Evolutionary conservation across 1,140 invertebrate species (phyloP), one percentile per base, ranked within the genome.

Genomic region (Caenorhabditis tropicalis): DNA sequence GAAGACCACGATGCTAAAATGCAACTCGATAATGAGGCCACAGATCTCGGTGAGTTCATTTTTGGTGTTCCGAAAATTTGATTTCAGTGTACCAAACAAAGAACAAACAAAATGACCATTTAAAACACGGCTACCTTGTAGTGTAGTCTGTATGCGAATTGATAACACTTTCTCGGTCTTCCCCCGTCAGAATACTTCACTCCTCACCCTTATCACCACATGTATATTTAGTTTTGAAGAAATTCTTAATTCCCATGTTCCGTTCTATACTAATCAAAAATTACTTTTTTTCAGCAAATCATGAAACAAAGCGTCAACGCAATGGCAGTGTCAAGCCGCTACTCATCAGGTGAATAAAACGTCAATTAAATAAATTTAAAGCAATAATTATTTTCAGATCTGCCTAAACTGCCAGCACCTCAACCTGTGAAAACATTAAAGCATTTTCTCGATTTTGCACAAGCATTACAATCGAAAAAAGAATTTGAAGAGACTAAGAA

Each of bases 401-500:
- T 82, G 12, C 84, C 84, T 4, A 85, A 82, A 46, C 60, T 85
- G 1, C 84, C 84, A 1, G 84, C 83, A 4, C 84, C 84, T 1
- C 33, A 85, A 19, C 79, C 79, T n/a, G 31, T 21, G 15, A 81
- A 85, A 19, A 85, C 84, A 1, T 24, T 85, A 10, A 85, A 46
- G 9, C 80, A 82, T 19, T 85, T 85, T 19, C 51, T 85, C 21
- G 81, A 85, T 21, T 85, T 85, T 46, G 80, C 84, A 16, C 36
- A 85, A 58, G 48, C 84, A 0, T 16, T 85, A 7, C 53, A 82
- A 21, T 85, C 84, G 4, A 46, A 39, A 43, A 36, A 65, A 31
- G 84, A 85, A 33, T 82, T 74, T 24, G 48, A 82, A n/a, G 27
- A 85, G n/a, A 85, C 84, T 39, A 82, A 82, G n/a, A 16, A 9